Base-by-base conservation (phyloP, 30 jellyfish, hydroid and myxozoan species). In the Hydra vulgaris region DNA sequence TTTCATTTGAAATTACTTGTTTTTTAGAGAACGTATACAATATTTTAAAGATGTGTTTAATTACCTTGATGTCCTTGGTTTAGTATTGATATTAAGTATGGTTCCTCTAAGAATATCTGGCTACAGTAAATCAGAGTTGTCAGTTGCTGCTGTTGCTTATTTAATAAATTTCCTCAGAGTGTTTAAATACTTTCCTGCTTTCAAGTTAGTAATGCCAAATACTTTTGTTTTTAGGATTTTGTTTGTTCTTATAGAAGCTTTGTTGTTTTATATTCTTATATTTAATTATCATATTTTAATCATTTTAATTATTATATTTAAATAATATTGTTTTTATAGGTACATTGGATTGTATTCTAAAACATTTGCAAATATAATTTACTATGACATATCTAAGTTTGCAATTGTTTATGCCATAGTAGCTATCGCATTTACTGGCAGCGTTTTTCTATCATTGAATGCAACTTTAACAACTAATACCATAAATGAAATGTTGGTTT, bases 101-200 rank as follows among this genome's bases (percentile, higher is more conserved):
- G 84, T 91, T n/a, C 95, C 96, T 7, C 3, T 78, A 53, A 82
- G 97, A 25, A 84, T 53, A 72, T 69, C 79, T 16, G 61, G 82
- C 25, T 19, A 78, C 15, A n/a, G 21, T 21, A 23, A 25, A 1
- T 92, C 88, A 19, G 92, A 85, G 27, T 84, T 85, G 88, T 55
- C 74, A 25, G 82, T 89, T 0, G 92, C 88, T 18, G 66, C 95
- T 1, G 78, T 81, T 27, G 92, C 97, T 7, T 89, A 78, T 52
- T 18, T 85, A 16, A 17, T 85, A 91, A 89, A 89, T 80, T 89
- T 27, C 78, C 70, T 89, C 15, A 76, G 97, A 68, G 70, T 85
- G 12, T 85, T 85, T 89, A 89, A 89, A 77, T 89, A 67, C 79
- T 85, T 85, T 76, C 90, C 94, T 18, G 95, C 97, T 1, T 73